These are phyloP conservation scores for Orchesellides sinensis DNA, from an alignment of 2,888 invertebrate genomes.

Conservation along the genomic window DNA sequence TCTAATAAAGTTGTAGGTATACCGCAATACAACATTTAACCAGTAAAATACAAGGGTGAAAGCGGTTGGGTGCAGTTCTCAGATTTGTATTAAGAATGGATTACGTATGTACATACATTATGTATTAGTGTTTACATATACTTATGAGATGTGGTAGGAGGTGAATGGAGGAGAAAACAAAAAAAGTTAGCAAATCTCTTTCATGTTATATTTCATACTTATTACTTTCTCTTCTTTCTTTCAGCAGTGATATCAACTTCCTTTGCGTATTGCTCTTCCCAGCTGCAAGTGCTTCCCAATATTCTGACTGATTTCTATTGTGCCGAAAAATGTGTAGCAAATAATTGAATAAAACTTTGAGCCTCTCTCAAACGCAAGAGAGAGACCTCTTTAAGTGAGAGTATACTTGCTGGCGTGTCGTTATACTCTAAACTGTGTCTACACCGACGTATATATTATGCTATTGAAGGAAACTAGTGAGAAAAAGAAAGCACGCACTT, in stretches of 20 bases:
- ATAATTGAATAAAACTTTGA: conserved; percentile 64
- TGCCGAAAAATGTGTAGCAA: conserved; percentile 41
- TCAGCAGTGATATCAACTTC: conserved; percentile 4
- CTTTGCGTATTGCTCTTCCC: conserved; percentile 42
- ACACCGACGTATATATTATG: too few species aligned
- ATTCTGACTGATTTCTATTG: conserved; percentile 24
- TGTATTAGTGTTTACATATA: too few species aligned
- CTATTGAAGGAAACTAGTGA: too few species aligned
- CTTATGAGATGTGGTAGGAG: conserved; percentile 36
- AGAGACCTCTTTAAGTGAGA: conserved; percentile 7
- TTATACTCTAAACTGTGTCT: too few species aligned
- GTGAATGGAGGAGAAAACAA: conserved; percentile 19
- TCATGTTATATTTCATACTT: conserved; percentile 23
- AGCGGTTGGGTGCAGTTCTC: too few species aligned
- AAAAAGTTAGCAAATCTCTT: conserved; percentile 41
- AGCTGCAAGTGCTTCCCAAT: conserved; percentile 20
- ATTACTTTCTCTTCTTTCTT: conserved; percentile 23
- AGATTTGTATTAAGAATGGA: too few species aligned
- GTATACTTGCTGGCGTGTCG: too few species aligned
- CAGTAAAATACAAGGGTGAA: too few species aligned
- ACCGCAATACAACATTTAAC: too few species aligned
- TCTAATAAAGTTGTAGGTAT: too few species aligned
- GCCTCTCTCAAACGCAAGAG: neutral
- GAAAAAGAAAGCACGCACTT: too few species aligned
- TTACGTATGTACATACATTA: too few species aligned